Base-by-base conservation (phyloP, 2,113 vertebrate species). In the Brachionichthys hirsutus region DNA sequence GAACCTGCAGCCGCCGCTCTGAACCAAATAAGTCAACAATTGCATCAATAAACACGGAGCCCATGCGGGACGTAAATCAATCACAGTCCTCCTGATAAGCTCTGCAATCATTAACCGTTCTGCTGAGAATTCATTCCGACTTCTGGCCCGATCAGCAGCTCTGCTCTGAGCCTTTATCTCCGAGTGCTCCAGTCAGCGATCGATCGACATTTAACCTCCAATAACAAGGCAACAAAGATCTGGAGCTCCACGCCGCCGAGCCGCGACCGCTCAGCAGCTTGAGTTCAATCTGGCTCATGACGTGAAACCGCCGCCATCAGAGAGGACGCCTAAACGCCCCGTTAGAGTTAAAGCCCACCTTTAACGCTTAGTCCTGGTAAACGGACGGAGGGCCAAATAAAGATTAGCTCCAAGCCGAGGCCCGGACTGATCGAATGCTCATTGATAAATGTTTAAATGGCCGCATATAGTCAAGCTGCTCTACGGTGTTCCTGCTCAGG, bases 11-110 rank as follows among this genome's bases (percentile, higher is more conserved):
- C 82, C 81, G 81, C 75, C 80, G 65, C 79, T 20, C 85, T 81
- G 76, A 76, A 78, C 73, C 67, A 88, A 90, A 90, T 92, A 90
- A 89, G 91, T 92, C 89, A 93, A 92, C 91, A 92, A 89, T 90
- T 90, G 88, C 88, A 85, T 91, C 89, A 92, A 91, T 92, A 91
- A 92, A 90, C 86, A 92, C 57, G 76, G 78, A 84, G 79, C 85
- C 81, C 83, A 87, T 83, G 89, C 78, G 73, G 75, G 82, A 86
- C 62, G 91, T 92, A 89, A 93, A 92, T 93, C 92, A 93, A 91
- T 92, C 91, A 92, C 89, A 86, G 87, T 43, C 8, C 8, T 16
- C 42, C 70, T 77, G 91, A 93, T 93, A 93, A 91, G 2, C 62
- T 36, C 34, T 36, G 59, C 75, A 92, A 93, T 92, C 57, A 93